Conservation (phyloP, 2,888 invertebrate species). For the Latrodectus hesperus region DNA sequence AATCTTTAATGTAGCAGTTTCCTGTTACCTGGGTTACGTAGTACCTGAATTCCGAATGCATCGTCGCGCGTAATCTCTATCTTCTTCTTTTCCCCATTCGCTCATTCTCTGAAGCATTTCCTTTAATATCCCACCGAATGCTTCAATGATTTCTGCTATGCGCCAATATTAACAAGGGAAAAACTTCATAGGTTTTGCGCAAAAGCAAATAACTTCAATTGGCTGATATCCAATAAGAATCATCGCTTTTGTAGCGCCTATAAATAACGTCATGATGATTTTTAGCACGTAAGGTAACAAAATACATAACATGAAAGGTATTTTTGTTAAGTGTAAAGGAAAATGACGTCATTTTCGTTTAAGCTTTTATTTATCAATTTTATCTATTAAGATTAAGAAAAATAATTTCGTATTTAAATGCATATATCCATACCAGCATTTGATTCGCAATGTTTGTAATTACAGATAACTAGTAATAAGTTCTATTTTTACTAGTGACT, state of each 20-base stretch:
- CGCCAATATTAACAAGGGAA: constrained; percentile 12
- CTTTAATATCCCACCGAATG: constrained; percentile 15
- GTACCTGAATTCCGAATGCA: constrained; percentile 55
- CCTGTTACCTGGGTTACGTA: constrained; percentile 64
- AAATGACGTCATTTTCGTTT: too few species aligned
- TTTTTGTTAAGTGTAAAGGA: too few species aligned
- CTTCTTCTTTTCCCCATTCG: constrained; percentile 29
- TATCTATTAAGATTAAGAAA: too few species aligned
- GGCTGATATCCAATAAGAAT: constrained; percentile 31
- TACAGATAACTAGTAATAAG: too few species aligned
- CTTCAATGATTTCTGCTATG: constrained; percentile 21
- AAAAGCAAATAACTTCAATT: constrained; percentile 9
- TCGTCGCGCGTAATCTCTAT: constrained; percentile 51
- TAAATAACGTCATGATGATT: background rate
- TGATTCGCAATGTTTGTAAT: too few species aligned
- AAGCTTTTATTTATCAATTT: too few species aligned
- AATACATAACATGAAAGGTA: too few species aligned
- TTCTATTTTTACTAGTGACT: too few species aligned
- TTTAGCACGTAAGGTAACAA: too few species aligned
- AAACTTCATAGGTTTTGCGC: background rate
- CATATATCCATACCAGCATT: too few species aligned
- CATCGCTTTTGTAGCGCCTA: background rate
- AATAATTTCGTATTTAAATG: too few species aligned
- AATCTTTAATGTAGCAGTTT: constrained; percentile 68
- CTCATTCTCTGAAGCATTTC: background rate